phyloP scores from a whole-genome alignment of 1,140 invertebrate species.

The Diorhabda sublineata region DNA sequence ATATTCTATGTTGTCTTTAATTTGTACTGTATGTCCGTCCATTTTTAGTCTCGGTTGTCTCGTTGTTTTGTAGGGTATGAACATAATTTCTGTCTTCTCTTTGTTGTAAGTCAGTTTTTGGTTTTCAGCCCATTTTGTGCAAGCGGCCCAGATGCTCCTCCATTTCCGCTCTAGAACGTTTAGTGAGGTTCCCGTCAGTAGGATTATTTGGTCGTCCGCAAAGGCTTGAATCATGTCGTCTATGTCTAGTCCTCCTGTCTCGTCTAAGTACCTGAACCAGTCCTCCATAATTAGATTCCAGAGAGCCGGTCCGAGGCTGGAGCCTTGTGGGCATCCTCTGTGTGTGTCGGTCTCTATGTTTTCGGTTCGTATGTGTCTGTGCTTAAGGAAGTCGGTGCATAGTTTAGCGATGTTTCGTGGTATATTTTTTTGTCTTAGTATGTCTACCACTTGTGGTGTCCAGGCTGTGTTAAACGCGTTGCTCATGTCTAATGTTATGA shows the following conservation, averaged over 20 bases:
- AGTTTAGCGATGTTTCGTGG: neutral
- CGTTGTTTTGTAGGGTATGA: constrained; percentile 6
- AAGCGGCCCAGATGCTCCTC: constrained; percentile 8
- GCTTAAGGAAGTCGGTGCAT: constrained; percentile 9
- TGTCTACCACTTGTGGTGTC: neutral
- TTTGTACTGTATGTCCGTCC: neutral
- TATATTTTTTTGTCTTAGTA: neutral
- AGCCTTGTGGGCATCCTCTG: constrained; percentile 34
- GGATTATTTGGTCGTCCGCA: constrained; percentile 25
- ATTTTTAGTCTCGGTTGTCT: constrained; percentile 22
- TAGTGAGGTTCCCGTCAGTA: constrained; percentile 20
- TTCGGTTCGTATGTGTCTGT: constrained; percentile 19
- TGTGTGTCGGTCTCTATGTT: constrained; percentile 6
- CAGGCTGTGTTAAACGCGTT: constrained; percentile 26
- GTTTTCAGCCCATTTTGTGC: constrained; percentile 1
- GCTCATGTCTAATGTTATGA: constrained; percentile 16
- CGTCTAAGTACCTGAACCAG: constrained; percentile 19
- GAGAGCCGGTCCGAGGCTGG: constrained; percentile 25
- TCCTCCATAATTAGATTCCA: constrained; percentile 30
- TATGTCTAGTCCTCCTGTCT: constrained; percentile 6
- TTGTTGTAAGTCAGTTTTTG: constrained; percentile 23
- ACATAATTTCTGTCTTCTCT: constrained; percentile 28
- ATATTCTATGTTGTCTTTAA: constrained; percentile 18
- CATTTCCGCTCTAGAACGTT: constrained; percentile 19
- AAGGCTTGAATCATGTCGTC: constrained; percentile 14